phyloP scores from a whole-genome alignment of 2,797 vertebrate species.

The Dipus sagitta region DNA sequence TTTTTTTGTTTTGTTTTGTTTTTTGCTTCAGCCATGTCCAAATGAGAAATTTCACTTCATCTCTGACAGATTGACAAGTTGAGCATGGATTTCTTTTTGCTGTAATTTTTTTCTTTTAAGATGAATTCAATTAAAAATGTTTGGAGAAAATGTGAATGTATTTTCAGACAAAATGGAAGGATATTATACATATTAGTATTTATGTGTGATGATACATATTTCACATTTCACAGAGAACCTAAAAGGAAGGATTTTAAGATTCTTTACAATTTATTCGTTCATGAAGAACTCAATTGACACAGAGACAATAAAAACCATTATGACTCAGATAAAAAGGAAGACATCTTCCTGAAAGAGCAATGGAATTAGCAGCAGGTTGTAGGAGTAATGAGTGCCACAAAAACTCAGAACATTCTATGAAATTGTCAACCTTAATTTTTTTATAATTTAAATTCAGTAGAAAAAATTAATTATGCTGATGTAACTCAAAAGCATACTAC shows the following conservation, averaged over 20 bases:
- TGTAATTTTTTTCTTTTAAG: neutral
- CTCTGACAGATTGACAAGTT: neutral
- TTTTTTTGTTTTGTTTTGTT: too few species aligned
- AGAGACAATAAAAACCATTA: neutral
- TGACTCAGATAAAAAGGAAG: neutral
- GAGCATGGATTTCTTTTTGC: neutral
- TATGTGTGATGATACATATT: neutral
- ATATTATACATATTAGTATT: neutral
- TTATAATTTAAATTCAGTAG: neutral
- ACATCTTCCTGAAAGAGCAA: neutral
- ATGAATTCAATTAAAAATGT: conserved; percentile 11
- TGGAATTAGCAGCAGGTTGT: neutral
- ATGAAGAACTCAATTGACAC: neutral
- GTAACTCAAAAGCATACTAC: neutral
- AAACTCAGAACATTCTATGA: neutral
- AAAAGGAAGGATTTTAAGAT: neutral
- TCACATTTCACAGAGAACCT: too few species aligned
- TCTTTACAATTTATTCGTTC: neutral
- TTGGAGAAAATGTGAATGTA: neutral
- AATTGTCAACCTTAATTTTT: neutral
- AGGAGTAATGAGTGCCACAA: neutral
- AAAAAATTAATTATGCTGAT: neutral
- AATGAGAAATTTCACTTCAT: conserved; percentile 12
- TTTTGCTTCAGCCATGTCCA: neutral
- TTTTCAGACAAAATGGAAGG: neutral